Evolutionary conservation across 1,140 invertebrate genomes (phyloP).

Genomic region (Sycophaga agraensis): DNA sequence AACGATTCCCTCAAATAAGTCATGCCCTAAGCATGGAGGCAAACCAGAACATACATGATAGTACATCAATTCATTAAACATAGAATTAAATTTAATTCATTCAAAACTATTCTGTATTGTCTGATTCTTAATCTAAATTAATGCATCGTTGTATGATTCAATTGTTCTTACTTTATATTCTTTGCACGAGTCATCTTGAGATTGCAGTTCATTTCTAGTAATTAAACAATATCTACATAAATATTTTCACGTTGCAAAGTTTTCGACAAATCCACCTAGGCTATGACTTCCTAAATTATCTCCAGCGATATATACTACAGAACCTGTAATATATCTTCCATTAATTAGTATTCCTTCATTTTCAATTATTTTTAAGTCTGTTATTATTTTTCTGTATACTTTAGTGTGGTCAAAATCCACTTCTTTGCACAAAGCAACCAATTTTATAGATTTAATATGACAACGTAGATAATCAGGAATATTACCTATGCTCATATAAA

Average conservation of each 20-base stretch:
- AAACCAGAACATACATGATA: conserved; percentile 28
- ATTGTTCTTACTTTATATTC: too few species aligned
- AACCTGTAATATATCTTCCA: conserved; percentile 32
- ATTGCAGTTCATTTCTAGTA: conserved; percentile 29
- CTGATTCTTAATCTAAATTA: neutral
- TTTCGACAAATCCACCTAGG: conserved; percentile 38
- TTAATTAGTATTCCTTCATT: conserved; percentile 31
- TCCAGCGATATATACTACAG: conserved; percentile 37
- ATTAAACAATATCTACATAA: conserved; percentile 3
- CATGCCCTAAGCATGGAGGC: conserved; percentile 15
- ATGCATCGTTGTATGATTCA: conserved; percentile 3
- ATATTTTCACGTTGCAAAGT: conserved; percentile 34
- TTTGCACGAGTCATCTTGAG: conserved; percentile 13
- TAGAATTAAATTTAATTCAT: conserved; percentile 31
- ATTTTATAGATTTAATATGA: conserved; percentile 39
- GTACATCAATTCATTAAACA: conserved; percentile 30
- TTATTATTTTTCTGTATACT: conserved; percentile 38
- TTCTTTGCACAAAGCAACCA: conserved; percentile 41
- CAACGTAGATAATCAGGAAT: conserved; percentile 28
- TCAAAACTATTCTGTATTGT: conserved; percentile 25
- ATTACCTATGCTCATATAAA: conserved; percentile 44
- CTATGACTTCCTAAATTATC: conserved; percentile 40
- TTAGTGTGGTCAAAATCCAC: conserved; percentile 36
- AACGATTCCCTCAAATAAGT: conserved; percentile 27
- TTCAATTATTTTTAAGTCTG: conserved; percentile 43